Conservation (phyloP, 1,140 invertebrate species). For the Ceratoteleas bidentatus region DNA sequence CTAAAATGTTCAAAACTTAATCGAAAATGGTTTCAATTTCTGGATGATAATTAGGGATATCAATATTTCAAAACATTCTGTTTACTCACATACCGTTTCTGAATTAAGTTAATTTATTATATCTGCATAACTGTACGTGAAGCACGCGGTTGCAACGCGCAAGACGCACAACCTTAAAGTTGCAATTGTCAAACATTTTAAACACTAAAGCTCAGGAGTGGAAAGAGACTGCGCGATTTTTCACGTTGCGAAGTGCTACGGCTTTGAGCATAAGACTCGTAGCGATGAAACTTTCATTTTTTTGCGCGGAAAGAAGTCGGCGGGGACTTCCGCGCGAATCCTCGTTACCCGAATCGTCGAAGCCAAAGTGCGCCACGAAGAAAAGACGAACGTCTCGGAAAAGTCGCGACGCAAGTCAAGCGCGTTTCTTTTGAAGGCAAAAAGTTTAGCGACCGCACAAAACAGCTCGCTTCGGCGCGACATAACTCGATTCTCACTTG, state of each 20-base stretch:
- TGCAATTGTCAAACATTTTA: too few species aligned
- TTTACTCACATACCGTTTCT: too few species aligned
- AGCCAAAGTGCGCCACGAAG: conserved; percentile 44
- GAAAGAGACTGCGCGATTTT: too few species aligned
- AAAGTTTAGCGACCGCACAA: conserved; percentile 24
- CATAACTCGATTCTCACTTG: conserved; percentile 34
- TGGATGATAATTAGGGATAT: too few species aligned
- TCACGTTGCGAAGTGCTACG: not conserved
- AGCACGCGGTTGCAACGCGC: too few species aligned
- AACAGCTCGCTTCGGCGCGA: not conserved
- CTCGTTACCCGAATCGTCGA: conserved; percentile 47
- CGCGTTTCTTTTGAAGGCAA: conserved; percentile 25
- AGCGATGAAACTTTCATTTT: conserved; percentile 41
- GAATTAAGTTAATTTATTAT: too few species aligned
- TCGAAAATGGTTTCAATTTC: too few species aligned
- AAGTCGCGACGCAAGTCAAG: conserved; percentile 26
- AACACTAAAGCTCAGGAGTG: too few species aligned
- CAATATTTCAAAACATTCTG: too few species aligned
- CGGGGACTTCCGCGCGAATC: conserved; percentile 35
- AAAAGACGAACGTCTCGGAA: conserved; percentile 7
- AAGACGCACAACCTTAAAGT: too few species aligned
- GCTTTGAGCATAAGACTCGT: conserved; percentile 44
- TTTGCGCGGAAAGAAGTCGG: conserved; percentile 36
- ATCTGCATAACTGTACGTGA: too few species aligned
- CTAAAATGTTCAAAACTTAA: too few species aligned